Conservation (phyloP, 2,113 vertebrate species). For the Chionomys nivalis region DNA sequence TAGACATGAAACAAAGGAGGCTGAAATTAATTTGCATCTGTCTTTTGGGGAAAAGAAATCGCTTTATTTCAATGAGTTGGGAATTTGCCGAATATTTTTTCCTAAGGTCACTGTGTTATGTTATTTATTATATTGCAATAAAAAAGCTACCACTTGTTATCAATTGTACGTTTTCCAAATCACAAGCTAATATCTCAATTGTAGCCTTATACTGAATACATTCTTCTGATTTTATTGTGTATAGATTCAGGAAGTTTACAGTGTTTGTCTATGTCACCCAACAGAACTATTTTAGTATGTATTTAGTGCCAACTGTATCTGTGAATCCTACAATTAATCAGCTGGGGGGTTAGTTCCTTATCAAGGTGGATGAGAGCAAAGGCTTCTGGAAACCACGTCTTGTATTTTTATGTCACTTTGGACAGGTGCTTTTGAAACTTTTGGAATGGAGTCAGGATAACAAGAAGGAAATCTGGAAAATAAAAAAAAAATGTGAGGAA, state of each 20-base stretch:
- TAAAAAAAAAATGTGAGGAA: background rate
- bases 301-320: background rate
- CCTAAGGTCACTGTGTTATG: background rate
- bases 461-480: background rate
- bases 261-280: background rate
- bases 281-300: background rate
- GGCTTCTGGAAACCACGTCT: background rate
- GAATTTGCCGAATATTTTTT: slow-evolving; percentile 70
- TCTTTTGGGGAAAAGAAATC: background rate
- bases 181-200: too few relatives aligned
- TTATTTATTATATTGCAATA: slow-evolving; percentile 74
- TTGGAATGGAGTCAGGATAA: background rate
- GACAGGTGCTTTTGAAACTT: background rate
- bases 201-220: too few relatives aligned
- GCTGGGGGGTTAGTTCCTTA: background rate
- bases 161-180: too few relatives aligned
- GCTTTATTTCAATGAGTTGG: slow-evolving; percentile 59
- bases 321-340: background rate
- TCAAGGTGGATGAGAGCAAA: background rate
- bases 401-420: background rate
- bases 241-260: background rate
- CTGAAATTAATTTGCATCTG: too few relatives aligned
- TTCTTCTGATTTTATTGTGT: too few relatives aligned
- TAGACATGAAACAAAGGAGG: too few relatives aligned
- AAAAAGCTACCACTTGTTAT: slow-evolving; percentile 41